Conservation (phyloP, 2,888 invertebrate species). For the Drosophila diplacantha region DNA sequence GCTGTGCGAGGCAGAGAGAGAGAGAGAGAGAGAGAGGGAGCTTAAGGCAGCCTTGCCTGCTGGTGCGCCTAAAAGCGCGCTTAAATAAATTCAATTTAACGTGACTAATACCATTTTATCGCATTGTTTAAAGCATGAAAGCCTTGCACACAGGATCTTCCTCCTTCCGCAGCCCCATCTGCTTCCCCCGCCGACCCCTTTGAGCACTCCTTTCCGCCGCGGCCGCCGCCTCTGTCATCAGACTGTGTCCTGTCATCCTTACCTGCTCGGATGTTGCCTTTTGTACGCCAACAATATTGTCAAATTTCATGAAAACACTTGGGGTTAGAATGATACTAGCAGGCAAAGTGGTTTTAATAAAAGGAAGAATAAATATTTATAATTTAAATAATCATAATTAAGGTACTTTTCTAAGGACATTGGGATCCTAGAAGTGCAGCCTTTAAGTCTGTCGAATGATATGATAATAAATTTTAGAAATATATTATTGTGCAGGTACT, state of each 20-base stretch:
- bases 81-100: conserved; percentile 74
- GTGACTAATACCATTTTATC: conserved; percentile 72
- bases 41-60: conserved; percentile 39
- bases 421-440: too few species aligned
- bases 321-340: background rate
- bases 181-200: background rate
- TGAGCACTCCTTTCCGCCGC: conserved; percentile 1
- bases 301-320: conserved; percentile 58
- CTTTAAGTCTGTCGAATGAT: too few species aligned
- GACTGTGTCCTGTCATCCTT: conserved; percentile 16
- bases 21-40: background rate
- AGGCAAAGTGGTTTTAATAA: background rate
- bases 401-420: too few species aligned
- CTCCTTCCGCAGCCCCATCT: conserved; percentile 1
- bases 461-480: background rate
- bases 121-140: conserved; percentile 71
- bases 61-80: conserved; percentile 70
- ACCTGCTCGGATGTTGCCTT: conserved; percentile 39
- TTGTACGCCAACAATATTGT: conserved; percentile 63
- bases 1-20: background rate
- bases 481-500: background rate
- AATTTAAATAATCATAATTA: background rate
- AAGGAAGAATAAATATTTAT: background rate
- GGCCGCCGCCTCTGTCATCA: conserved; percentile 8
- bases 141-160: conserved; percentile 48